phyloP scores from a whole-genome alignment of 2,113 vertebrate genomes.

The Forbesichthys papilliferus region DNA sequence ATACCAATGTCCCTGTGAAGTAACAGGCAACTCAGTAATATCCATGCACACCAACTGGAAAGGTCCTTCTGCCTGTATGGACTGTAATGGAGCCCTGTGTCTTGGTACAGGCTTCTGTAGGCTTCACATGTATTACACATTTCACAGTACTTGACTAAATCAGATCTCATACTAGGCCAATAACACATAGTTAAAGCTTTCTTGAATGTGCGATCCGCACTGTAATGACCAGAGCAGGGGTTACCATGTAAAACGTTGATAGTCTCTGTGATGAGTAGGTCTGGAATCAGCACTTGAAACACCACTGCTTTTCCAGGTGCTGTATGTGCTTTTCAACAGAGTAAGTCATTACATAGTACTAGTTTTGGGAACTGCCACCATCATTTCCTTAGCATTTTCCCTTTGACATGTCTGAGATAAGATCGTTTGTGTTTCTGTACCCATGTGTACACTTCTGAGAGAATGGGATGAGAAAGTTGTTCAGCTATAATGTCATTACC shows the following conservation, averaged over 20 bases:
- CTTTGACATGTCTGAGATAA: constrained; percentile 1
- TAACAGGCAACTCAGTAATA: background rate
- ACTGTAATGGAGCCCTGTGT: too few relatives aligned
- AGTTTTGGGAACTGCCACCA: constrained; percentile 5
- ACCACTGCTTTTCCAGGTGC: background rate
- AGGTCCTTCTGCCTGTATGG: too few relatives aligned
- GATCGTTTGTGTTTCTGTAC: background rate
- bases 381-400: background rate
- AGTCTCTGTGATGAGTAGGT: background rate
- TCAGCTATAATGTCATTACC: background rate
- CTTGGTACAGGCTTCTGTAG: background rate
- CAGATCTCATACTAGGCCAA: background rate
- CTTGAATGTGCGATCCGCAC: background rate
- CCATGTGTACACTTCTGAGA: background rate
- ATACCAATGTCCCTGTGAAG: background rate
- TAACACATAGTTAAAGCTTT: background rate
- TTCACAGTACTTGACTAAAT: background rate
- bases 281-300: background rate
- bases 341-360: background rate
- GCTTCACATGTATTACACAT: background rate
- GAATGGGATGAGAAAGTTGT: background rate
- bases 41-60: too few relatives aligned
- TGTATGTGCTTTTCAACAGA: background rate
- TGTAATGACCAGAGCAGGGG: background rate
- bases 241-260: too few relatives aligned